Evolutionary conservation across 2,888 invertebrate genomes (phyloP), one percentile per base, ranked within the genome.

Genomic region (Andricus quercusramuli): DNA sequence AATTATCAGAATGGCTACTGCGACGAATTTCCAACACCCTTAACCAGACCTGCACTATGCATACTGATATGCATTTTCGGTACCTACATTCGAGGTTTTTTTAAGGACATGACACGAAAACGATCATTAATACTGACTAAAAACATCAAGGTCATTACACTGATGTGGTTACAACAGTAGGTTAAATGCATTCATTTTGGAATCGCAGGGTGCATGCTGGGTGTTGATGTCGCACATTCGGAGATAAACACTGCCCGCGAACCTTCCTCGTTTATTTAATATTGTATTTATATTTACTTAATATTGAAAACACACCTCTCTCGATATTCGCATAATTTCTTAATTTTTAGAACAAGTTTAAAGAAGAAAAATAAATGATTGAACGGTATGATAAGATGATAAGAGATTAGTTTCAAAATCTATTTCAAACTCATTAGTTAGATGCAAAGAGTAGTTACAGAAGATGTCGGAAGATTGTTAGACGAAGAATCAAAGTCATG

Each of bases 191-290:
- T 90, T 90, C 88, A 88, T 87, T 89, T 87, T 88, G 85, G 85
- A 89, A 84, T 90, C 89, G 89, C 89, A 89, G 89, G 89, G 85
- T 84, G 85, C 92, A 92, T 92, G 91, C 92, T 90, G 88, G 89
- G 85, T 88, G 84, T 86, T 90, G 88, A 90, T 86, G 87, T 85
- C 85, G 82, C 87, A 87, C 88, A 89, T 88, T 89, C 88, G 84
- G 88, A 89, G 89, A 88, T 85, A 91, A 91, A 91, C 90, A 92
- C 90, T 89, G 89, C 90, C n/a, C 29, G 56, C n/a, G 74, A 74
- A 74, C 74, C 74, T 74, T 74, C 74, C 37, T 74, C 15, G n/a
- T 29, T 74, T n/a, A 62, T 44, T 68, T 47, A 15, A 15, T 44
- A 44, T 25, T 44, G 20, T 15, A 8, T 68, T 68, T 6, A 22